Percentiles rank a stretch among this genome's conserved stretches.
Evolutionary conservation across 1,140 invertebrate species (phyloP).

Genomic region (Drosophila kikkawai): DNA sequence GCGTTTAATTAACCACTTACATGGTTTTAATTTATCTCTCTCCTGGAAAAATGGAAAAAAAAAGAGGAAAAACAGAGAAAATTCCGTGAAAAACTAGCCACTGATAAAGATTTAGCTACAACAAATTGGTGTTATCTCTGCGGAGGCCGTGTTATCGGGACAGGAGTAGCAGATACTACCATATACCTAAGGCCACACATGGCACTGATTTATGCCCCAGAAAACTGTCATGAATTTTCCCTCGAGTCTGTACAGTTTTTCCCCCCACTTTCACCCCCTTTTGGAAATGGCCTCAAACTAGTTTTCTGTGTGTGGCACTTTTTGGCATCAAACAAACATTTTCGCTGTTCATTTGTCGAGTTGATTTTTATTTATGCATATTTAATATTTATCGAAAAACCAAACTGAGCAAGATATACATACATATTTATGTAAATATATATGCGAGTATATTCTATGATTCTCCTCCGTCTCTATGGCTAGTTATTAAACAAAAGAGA

Average conservation of each 20-base stretch:
- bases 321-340: constrained; percentile 58
- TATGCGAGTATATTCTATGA: constrained; percentile 2
- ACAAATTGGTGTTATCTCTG: constrained; percentile 57
- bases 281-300: constrained; percentile 10
- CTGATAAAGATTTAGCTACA: constrained; percentile 53
- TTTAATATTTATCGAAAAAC: constrained; percentile 67
- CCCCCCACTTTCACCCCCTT: constrained; percentile 1
- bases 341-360: constrained; percentile 56
- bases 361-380: constrained; percentile 77
- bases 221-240: constrained; percentile 54
- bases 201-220: constrained; percentile 74
- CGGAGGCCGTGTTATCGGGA: constrained; percentile 53
- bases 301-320: constrained; percentile 42
- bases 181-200: constrained; percentile 56
- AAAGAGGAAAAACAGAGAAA: constrained; percentile 12
- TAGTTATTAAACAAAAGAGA: constrained; percentile 78
- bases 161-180: constrained; percentile 29
- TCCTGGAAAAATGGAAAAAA: not conserved
- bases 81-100: constrained; percentile 29
- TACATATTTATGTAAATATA: constrained; percentile 26
- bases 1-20: constrained; percentile 84
- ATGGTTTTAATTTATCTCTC: constrained; percentile 77
- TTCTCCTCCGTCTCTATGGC: constrained; percentile 25
- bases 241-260: constrained; percentile 2
- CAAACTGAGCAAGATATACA: constrained; percentile 30